Base-by-base conservation (phyloP, 2,113 vertebrate genomes). In the Chaetodon trifascialis region DNA sequence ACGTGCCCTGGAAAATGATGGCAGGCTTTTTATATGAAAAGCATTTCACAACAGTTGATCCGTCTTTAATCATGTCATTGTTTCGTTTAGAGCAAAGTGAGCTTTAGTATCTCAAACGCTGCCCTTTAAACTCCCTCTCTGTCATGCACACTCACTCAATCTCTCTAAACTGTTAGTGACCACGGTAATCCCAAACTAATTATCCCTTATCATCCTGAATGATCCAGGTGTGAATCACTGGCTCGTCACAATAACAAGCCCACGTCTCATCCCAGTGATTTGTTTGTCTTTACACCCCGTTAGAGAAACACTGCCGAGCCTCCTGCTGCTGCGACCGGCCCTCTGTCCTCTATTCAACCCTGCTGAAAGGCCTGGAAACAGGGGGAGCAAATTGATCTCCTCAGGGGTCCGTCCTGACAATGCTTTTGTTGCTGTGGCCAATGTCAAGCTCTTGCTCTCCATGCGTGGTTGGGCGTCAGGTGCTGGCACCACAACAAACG, bases 281-380 rank as follows among this genome's bases (percentile, higher is more conserved):
- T 92, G 93, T 94, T 94, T 92, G 89, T 93, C 92, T 93, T 94
- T 89, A 90, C 92, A 92, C 92, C 84, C 90, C 51, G 73, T 89
- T 92, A 93, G 83, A 85, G 89, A 89, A 92, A 93, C 91, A 93
- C 42, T 89, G 92, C 75, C 0, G 19, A 81, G 81, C 86, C 86
- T 85, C 92, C 89, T 75, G 89, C 90, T 75, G 91, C 82, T 82
- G 71, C 52, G 54, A 85, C 81, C 42, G 67, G 80, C 79, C 85
- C 85, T 87, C 84, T 92, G 90, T 91, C 88, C 90, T 91, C 89
- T 42, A 83, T 91, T 93, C 90, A 88, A 92, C 86, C 88, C 88
- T 72, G 72, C 70, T 93, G 90, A 94, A 93, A 91, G 83, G 89
- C 87, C 76, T 80, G 76, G 72, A 74, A 84, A 81, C 30, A 82